phyloP scores from a whole-genome alignment of 2,113 vertebrate genomes.

The Esox niger region DNA sequence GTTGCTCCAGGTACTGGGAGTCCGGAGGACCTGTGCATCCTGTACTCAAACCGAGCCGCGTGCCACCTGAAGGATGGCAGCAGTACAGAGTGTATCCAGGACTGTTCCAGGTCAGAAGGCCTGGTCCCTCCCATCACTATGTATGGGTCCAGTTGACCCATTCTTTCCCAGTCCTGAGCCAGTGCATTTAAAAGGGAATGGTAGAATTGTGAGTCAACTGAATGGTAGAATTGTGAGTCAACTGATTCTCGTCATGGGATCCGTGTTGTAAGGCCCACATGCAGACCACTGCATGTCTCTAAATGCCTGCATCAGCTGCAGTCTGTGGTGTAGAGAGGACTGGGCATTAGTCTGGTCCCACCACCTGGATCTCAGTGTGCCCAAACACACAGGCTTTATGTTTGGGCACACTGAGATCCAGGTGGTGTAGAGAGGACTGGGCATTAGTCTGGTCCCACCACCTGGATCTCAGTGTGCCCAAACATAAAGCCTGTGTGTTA shows the following conservation, averaged over 20 bases:
- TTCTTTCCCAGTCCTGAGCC: no score
- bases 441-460: slow-evolving; percentile 9
- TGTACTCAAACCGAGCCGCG: slow-evolving; percentile 94
- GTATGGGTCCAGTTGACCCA: not conserved
- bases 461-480: slow-evolving; percentile 11
- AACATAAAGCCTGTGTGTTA: slow-evolving; percentile 18
- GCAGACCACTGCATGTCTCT: no score
- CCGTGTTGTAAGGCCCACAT: no score
- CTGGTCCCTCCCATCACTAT: not conserved
- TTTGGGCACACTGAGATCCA: slow-evolving; percentile 19
- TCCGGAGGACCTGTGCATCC: slow-evolving; percentile 83
- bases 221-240: no score
- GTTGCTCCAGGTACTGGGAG: slow-evolving; percentile 49
- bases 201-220: no score
- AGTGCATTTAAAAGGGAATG: no score
- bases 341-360: slow-evolving; percentile 4
- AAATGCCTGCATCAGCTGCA: not conserved
- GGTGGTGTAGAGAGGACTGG: not conserved
- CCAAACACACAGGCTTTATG: slow-evolving; percentile 8
- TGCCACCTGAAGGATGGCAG: slow-evolving; percentile 93
- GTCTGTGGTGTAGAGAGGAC: not conserved
- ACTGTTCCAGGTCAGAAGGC: slow-evolving; percentile 87
- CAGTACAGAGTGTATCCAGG: slow-evolving; percentile 86
- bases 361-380: slow-evolving; percentile 11
- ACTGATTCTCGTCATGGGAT: no score